These are phyloP conservation scores for Hymenochirus boettgeri DNA, from an alignment of 2,113 vertebrate genomes.

Conservation along the genomic window DNA sequence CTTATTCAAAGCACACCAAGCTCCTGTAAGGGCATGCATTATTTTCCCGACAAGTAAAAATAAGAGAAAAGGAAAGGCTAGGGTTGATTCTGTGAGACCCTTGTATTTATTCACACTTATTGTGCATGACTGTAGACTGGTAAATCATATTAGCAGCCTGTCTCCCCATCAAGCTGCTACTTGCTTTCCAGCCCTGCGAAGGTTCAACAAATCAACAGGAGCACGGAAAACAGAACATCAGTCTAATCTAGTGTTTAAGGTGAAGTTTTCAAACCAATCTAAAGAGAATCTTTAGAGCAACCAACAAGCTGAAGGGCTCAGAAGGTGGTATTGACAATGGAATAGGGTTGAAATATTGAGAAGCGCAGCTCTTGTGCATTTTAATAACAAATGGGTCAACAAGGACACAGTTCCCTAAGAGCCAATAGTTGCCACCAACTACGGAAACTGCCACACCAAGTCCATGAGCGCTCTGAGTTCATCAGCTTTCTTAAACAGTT, in stretches of 20 bases:
- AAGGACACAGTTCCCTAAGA: conserved; percentile 73
- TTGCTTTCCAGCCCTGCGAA: conserved; percentile 80
- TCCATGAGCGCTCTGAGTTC: conserved; percentile 74
- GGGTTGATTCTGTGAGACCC: conserved; percentile 82
- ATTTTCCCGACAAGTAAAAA: conserved; percentile 71
- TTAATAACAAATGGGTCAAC: conserved; percentile 85
- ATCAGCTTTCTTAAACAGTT: conserved; percentile 77
- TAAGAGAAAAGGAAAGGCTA: conserved; percentile 71
- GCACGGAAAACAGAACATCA: conserved; percentile 86
- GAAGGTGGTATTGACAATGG: conserved; percentile 80
- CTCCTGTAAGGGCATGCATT: conserved; percentile 78
- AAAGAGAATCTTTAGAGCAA: conserved; percentile 80
- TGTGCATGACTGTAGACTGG: conserved; percentile 90
- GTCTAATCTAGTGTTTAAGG: conserved; percentile 85
- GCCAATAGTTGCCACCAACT: conserved; percentile 69
- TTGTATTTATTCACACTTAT: conserved; percentile 81
- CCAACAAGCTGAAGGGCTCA: conserved; percentile 77
- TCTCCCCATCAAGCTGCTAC: conserved; percentile 82
- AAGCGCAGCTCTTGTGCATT: conserved; percentile 74
- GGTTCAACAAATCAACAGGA: conserved; percentile 89
- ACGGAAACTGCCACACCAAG: conserved; percentile 73
- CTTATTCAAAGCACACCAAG: conserved; percentile 59
- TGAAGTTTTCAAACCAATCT: conserved; percentile 85
- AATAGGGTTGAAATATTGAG: conserved; percentile 77
- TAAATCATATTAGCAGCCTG: conserved; percentile 80